Evolutionary conservation across 2,888 invertebrate species (phyloP), one percentile per base, ranked within the genome.

Genomic region (Pristionchus fissidentatus): DNA sequence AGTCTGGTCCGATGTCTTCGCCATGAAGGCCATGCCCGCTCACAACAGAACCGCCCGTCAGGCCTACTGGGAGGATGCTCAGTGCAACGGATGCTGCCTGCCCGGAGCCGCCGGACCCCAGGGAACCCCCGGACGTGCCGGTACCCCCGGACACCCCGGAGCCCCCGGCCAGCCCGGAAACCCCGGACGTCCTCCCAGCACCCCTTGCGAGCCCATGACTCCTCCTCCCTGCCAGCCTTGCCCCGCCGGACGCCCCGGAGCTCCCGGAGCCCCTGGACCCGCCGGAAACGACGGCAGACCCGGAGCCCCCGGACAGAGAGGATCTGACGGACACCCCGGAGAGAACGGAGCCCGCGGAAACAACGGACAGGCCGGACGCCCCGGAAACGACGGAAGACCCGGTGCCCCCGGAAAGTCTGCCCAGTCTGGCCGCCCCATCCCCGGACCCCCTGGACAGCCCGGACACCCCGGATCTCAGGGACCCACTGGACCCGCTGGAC

Each of bases 21-120:
- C 80, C 32, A 81, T 81, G 62, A 81, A 81, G 80, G 80, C 60
- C 26, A 60, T 81, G 19, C 80, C 80, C 32, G 35, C 43, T 52
- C 80, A 62, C 80, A 81, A 81, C 80, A 49, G 80, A 43, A 81
- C 80, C 43, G 80, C 80, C 80, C 80, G 80, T 81, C 80, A 81
- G 62, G 80, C 80, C 46, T 81, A 81, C 62, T 60, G 62, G 62
- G 62, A 81, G 62, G 80, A 81, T 62, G 41, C 80, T 62, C 60
- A 81, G 80, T 81, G 80, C 80, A 81, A 81, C 26, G 80, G 80
- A 49, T 81, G 80, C 80, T 81, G 80, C 29, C 80, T 62, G 13
- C 80, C 80, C 22, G 80, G 80, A 3, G 32, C 80, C 62, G 80
- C 80, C 32, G 80, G 80, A 43, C 80, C 80, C 62, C 29, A 41